Percentiles rank a stretch among this genome's conserved stretches.
Conservation (phyloP, 2,797 vertebrate species). For the Gambelia wislizenii region DNA sequence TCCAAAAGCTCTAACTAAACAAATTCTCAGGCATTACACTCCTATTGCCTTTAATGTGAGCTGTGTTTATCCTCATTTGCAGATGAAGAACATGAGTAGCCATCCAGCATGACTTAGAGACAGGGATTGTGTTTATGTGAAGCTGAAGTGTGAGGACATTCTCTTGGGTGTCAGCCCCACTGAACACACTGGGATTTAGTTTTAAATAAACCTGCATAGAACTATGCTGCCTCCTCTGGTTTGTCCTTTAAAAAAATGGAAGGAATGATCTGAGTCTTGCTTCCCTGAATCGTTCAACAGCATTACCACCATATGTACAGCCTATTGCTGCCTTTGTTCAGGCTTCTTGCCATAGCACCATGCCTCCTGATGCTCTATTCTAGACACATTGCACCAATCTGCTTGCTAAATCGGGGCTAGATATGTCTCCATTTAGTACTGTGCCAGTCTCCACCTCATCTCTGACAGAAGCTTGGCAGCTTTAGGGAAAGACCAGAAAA, state of each 20-base stretch:
- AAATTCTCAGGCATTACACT: neutral
- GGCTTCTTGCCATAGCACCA: neutral
- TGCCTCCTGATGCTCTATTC: neutral
- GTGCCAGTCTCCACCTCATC: slow-evolving; percentile 23
- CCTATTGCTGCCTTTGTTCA: slow-evolving; percentile 1
- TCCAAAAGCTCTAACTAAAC: neutral
- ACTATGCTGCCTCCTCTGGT: neutral
- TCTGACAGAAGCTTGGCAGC: slow-evolving; percentile 43
- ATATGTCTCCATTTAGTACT: slow-evolving; percentile 32
- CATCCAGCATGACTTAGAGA: neutral
- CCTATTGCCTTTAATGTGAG: neutral
- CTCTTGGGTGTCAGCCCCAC: too few species aligned
- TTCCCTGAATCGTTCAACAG: neutral
- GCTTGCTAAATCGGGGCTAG: slow-evolving; percentile 18
- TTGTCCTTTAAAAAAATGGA: neutral
- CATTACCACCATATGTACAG: neutral
- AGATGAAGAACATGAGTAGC: neutral
- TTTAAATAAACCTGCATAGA: neutral
- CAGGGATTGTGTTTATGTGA: neutral
- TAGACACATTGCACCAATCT: neutral
- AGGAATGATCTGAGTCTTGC: neutral
- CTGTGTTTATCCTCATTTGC: neutral
- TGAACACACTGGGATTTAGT: neutral
- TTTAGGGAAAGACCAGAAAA: slow-evolving; percentile 23
- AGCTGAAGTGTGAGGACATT: neutral